Evolutionary conservation across 2,113 vertebrate species (phyloP).

Genomic region (Ictalurus furcatus): DNA sequence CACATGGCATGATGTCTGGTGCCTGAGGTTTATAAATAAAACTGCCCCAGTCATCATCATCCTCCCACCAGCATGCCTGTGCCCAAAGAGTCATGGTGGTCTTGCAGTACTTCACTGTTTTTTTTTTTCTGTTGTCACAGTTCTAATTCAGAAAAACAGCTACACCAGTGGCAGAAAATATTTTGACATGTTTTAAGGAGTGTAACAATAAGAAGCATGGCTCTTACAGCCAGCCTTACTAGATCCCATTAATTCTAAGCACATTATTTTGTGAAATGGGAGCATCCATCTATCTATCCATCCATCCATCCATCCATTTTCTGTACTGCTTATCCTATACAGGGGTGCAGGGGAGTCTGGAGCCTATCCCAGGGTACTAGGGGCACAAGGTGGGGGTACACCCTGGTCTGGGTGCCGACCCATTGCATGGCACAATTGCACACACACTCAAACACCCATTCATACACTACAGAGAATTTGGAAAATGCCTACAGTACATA

Average conservation of each 20-base stretch:
- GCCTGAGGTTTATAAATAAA: conserved; percentile 44
- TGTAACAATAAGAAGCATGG: not conserved
- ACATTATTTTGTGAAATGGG: conserved; percentile 14
- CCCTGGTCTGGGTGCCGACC: too few relatives aligned
- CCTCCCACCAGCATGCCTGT: conserved; percentile 7
- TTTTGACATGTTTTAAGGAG: not conserved
- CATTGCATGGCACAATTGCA: too few relatives aligned
- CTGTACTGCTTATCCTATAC: too few relatives aligned
- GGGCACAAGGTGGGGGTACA: too few relatives aligned
- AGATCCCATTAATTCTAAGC: not conserved
- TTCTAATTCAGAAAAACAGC: not conserved
- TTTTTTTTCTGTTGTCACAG: not conserved
- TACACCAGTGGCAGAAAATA: not conserved
- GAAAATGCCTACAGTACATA: too few relatives aligned
- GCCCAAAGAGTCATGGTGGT: conserved; percentile 25
- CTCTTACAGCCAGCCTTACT: conserved; percentile 11
- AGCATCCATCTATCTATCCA: not conserved
- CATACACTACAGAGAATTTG: too few relatives aligned
- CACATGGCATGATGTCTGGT: conserved; percentile 44
- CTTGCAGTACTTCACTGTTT: not conserved
- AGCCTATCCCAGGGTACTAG: too few relatives aligned
- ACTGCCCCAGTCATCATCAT: conserved; percentile 36
- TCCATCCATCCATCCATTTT: too few relatives aligned
- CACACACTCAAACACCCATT: too few relatives aligned
- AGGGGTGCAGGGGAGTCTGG: too few relatives aligned